phyloP scores from a whole-genome alignment of 1,140 invertebrate species.

The Drosophila dunni region DNA sequence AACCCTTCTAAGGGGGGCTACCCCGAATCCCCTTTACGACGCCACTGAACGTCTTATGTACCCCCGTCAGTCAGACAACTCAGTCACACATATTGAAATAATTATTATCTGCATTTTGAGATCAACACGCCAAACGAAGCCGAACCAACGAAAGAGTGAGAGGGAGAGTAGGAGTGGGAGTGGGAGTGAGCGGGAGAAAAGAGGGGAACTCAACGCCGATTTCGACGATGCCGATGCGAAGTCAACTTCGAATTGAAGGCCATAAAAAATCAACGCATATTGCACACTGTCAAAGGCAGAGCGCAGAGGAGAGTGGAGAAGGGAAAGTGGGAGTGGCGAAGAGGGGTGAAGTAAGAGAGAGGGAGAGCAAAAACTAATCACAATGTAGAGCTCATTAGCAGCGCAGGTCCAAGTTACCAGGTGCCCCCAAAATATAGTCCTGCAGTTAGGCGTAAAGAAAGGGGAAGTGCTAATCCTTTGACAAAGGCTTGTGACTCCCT shows the following conservation, averaged over 20 bases:
- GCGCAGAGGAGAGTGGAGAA: not conserved
- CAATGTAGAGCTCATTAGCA: conserved; percentile 64
- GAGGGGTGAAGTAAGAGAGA: not conserved
- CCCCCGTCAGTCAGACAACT: conserved; percentile 60
- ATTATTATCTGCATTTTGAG: conserved; percentile 84
- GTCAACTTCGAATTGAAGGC: conserved; percentile 76
- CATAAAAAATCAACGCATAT: conserved; percentile 84
- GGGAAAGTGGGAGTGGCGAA: not conserved
- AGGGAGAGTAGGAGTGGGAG: not conserved
- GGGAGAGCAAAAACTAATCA: conserved; percentile 14
- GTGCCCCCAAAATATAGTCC: not conserved
- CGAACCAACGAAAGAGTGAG: conserved; percentile 23
- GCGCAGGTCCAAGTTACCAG: conserved; percentile 1
- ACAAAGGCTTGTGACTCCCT: conserved; percentile 60
- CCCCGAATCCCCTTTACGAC: not conserved
- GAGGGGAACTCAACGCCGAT: conserved; percentile 1
- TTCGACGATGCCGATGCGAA: conserved; percentile 38
- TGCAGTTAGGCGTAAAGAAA: conserved; percentile 7
- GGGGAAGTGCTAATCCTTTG: conserved; percentile 80
- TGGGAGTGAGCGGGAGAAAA: not conserved
- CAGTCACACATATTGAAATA: conserved; percentile 84
- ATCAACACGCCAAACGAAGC: conserved; percentile 71
- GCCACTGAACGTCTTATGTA: not conserved
- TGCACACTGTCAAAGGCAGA: conserved; percentile 80
- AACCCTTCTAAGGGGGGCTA: too few species aligned